phyloP scores from a whole-genome alignment of 2,797 vertebrate species.

The Lemur catta region DNA sequence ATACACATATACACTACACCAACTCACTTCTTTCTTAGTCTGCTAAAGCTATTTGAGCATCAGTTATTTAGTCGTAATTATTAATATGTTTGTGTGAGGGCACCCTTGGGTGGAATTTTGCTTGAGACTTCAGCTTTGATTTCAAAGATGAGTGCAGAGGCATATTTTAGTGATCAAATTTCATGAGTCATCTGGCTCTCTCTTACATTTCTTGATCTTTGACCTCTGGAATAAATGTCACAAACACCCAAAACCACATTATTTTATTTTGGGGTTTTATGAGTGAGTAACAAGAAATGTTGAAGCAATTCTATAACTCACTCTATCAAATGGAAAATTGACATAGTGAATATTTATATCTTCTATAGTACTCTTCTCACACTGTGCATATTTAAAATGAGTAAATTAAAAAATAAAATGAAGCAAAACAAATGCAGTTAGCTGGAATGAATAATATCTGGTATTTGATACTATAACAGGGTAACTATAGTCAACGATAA shows the following conservation, averaged over 20 bases:
- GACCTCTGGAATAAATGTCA: not conserved
- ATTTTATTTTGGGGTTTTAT: not conserved
- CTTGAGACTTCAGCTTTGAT: not conserved
- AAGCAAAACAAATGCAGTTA: not conserved
- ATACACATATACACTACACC: accelerated
- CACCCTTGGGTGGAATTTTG: not conserved
- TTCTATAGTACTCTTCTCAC: not conserved
- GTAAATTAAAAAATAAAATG: not conserved
- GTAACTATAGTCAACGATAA: too few species aligned
- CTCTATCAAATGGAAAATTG: not conserved
- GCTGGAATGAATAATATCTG: too few species aligned
- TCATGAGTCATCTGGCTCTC: not conserved
- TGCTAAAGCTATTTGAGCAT: not conserved
- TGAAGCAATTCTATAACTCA: not conserved
- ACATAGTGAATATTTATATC: not conserved
- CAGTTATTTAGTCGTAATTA: not conserved
- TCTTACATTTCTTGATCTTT: not conserved
- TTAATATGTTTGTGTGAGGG: not conserved
- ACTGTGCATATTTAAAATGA: not conserved
- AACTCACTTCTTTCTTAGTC: not conserved
- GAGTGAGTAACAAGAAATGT: not conserved
- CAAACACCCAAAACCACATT: not conserved
- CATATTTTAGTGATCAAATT: not conserved
- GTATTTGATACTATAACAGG: too few species aligned
- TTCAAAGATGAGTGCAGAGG: not conserved